Evolutionary conservation across 2,113 vertebrate genomes (phyloP), one percentile per base, ranked within the genome.

Genomic region (Cynopterus brachyotis): DNA sequence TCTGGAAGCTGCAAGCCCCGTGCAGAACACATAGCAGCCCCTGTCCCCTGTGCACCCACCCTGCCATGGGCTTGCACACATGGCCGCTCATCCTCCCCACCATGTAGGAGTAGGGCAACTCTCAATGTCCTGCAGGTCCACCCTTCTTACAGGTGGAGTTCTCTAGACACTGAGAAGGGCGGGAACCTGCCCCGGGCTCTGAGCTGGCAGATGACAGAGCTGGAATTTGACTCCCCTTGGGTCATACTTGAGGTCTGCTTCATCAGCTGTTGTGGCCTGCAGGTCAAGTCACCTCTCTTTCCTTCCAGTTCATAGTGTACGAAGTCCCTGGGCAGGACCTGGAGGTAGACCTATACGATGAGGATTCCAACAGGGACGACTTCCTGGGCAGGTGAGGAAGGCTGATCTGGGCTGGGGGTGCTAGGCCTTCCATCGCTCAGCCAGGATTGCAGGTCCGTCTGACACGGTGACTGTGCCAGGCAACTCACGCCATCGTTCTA

Each of bases 281-380:
- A 37, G 69, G 60, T 57, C 64, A 45, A 24, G 15, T 72, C 24
- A 28, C 67, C 92, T 87, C 72, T 89, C 82, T 47, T 2, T 95
- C 80, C 92, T 24, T 95, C 62, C 82, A 96, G 99, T 99, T 99
- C 98, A 99, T 99, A 75, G 98, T 99, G 88, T 99, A 99, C 70
- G 99, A 99, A 97, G 98, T 99, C 3, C 99, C 99, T 7, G 99
- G 99, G 28, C 99, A 99, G 93, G 99, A 99, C 97, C 98, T 99
- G 98, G 99, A 99, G 95, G 40, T 99, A 81, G 99, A 99, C 89
- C 87, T 99, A 30, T 99, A 97, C 0, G 99, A 99, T 11, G 99
- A 99, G 96, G 99, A 99, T 97, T 98, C 99, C 0, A 99, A 99
- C 97, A 99, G 99, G 98, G 99, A 99, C 42, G 99, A 99, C 97